Conservation (phyloP, 2,113 vertebrate genomes). For the Pollimyrus isidori region DNA sequence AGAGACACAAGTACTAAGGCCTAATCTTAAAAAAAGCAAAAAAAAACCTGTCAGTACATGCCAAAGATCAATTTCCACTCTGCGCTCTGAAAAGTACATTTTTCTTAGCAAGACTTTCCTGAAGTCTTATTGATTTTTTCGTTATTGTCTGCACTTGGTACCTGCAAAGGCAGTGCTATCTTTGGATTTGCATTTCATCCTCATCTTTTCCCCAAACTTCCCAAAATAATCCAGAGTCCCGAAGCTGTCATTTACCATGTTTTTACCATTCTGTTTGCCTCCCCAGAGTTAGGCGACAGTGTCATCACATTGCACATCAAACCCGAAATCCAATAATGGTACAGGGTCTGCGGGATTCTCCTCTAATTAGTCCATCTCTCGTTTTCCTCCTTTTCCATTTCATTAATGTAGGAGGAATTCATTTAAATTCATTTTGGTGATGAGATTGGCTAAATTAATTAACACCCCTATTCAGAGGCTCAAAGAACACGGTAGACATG, state of each 20-base stretch:
- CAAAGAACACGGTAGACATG: not conserved
- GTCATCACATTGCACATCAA: constrained; percentile 23
- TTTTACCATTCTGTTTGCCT: constrained; percentile 7
- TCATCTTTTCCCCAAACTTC: not conserved
- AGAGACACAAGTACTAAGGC: not conserved
- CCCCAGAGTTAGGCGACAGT: not conserved
- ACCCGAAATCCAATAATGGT: constrained; percentile 26
- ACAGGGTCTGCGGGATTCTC: constrained; percentile 27
- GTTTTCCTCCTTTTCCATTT: constrained; percentile 30
- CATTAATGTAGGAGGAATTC: constrained; percentile 41
- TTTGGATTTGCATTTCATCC: constrained; percentile 20
- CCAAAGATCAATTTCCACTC: constrained; percentile 16
- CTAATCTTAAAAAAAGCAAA: constrained; percentile 11
- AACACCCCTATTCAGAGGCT: constrained; percentile 29
- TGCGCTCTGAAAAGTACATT: not conserved
- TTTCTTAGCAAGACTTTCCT: not conserved
- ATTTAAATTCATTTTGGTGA: constrained; percentile 39
- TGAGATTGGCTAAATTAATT: constrained; percentile 42
- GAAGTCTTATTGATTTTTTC: constrained; percentile 4
- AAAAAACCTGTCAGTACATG: not conserved
- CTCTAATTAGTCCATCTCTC: constrained; percentile 26
- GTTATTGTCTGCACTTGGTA: constrained; percentile 5
- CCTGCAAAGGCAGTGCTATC: constrained; percentile 2
- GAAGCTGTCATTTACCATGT: constrained; percentile 13
- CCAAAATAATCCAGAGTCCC: constrained; percentile 15